Evolutionary conservation across 2,797 vertebrate genomes (phyloP).

Genomic region (Lutjanus argentimaculatus): DNA sequence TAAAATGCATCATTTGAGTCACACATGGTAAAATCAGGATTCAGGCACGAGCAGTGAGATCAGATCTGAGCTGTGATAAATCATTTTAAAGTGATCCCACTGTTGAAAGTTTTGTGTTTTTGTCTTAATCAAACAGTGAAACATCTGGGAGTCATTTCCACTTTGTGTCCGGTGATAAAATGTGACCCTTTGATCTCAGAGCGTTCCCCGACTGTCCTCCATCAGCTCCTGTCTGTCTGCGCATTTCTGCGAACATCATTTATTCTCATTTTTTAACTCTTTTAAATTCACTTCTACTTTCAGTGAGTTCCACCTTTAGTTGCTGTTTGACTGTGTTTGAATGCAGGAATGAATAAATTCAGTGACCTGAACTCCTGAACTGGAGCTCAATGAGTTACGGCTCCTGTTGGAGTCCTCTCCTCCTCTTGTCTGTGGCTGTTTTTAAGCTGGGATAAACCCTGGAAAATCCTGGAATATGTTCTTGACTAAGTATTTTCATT

Average conservation of each 20-base stretch:
- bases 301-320: neutral
- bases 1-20: neutral
- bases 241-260: neutral
- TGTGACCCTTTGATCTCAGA: conserved; percentile 33
- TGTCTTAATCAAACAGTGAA: conserved; percentile 4
- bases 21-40: too few relatives aligned
- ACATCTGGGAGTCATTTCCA: conserved; percentile 56
- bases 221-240: conserved; percentile 9
- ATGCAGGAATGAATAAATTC: conserved; percentile 29
- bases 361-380: conserved; percentile 31
- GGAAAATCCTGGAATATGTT: too few relatives aligned
- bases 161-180: conserved; percentile 20
- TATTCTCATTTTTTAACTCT: neutral
- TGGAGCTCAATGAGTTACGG: conserved; percentile 28
- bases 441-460: too few relatives aligned
- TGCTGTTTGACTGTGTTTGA: neutral
- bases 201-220: neutral
- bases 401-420: neutral
- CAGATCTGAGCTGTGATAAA: neutral
- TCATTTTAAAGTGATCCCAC: neutral
- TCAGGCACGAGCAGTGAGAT: neutral
- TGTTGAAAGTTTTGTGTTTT: neutral
- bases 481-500: too few relatives aligned
- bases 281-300: conserved; percentile 24
- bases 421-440: neutral